Base-by-base conservation (phyloP, 2,888 invertebrate species). In the Eulithis testata region DNA sequence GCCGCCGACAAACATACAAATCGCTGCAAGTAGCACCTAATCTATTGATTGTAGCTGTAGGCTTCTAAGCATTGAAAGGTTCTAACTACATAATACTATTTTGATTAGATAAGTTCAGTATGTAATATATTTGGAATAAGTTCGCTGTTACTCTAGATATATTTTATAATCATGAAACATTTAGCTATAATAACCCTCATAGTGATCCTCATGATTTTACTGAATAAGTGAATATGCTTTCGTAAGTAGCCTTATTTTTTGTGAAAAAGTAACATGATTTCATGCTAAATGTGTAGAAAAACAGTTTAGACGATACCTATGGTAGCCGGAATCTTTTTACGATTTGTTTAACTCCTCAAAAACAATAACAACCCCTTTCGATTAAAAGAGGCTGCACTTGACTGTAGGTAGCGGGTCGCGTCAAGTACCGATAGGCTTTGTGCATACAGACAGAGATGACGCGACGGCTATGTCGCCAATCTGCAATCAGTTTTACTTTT, bases 331-430 rank as follows among this genome's bases (percentile, higher is more conserved):
- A 21, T 21, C 21, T 21, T 21, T 21, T 21, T 21, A 21, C 2
- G 2, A 21, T 21, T 21, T 21, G 21, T 21, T 21, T 21, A 21
- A 59, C 47, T 27, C 37, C n/a, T 53, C 0, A 75, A 77, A 76
- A 76, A 68, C 64, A 83, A 85, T 83, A 74, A 76, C 65, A 80
- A 79, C 85, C 87, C 88, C 85, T 84, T 84, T 85, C 71, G 74
- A 80, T 76, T 74, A 85, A 79, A 82, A 87, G 87, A 85, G 84
- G 81, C 67, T 76, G 66, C 65, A 73, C 65, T 74, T 75, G 65
- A 75, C 76, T 82, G 83, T 88, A 66, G 77, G 82, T 74, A 40
- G 40, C 40, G 40, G 40, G 9, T 82, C 78, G 80, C 79, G 80
- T 85, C 86, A 85, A 88, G 86, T 87, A 78, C 76, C 63, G 58